These are phyloP conservation scores for Spea hammondii DNA, from an alignment of 2,797 vertebrate genomes.

Conservation along the genomic window DNA sequence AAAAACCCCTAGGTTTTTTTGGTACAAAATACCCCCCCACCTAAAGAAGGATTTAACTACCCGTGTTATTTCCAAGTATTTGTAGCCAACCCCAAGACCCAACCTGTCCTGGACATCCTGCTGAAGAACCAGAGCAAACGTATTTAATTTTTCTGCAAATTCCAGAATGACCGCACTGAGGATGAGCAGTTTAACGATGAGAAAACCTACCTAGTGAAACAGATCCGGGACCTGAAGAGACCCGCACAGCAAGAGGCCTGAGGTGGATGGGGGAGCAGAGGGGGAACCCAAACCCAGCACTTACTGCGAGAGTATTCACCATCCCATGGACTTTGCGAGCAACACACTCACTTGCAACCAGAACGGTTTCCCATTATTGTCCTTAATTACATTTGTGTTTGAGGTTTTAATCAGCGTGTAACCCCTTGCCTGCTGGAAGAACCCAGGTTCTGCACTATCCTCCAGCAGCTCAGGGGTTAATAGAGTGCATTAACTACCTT, in stretches of 20 bases:
- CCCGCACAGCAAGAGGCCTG: constrained; percentile 90
- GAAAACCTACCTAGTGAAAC: constrained; percentile 98
- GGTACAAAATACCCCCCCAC: no score
- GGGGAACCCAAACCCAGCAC: no score
- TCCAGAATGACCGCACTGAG: constrained; percentile 89
- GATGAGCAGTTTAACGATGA: constrained; percentile 97
- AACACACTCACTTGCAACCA: constrained; percentile 34
- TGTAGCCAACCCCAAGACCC: no score
- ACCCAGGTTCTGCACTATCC: constrained; percentile 18
- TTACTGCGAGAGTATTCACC: constrained; percentile 75
- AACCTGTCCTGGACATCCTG: no score
- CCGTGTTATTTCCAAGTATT: no score
- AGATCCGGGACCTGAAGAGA: constrained; percentile 98
- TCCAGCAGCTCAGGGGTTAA: constrained; percentile 35
- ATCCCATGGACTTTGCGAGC: constrained; percentile 50
- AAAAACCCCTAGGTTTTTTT: no score
- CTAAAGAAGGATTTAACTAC: no score
- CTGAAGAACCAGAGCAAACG: no score
- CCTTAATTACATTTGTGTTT: constrained; percentile 57
- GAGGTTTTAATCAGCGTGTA: constrained; percentile 74
- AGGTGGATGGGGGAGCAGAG: constrained; percentile 67
- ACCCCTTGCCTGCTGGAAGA: constrained; percentile 79
- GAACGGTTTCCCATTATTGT: constrained; percentile 76
- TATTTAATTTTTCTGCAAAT: no score
- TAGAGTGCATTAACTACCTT: constrained; percentile 33